Evolutionary conservation across 2,888 invertebrate genomes (phyloP).

Genomic region (Hyalella azteca): DNA sequence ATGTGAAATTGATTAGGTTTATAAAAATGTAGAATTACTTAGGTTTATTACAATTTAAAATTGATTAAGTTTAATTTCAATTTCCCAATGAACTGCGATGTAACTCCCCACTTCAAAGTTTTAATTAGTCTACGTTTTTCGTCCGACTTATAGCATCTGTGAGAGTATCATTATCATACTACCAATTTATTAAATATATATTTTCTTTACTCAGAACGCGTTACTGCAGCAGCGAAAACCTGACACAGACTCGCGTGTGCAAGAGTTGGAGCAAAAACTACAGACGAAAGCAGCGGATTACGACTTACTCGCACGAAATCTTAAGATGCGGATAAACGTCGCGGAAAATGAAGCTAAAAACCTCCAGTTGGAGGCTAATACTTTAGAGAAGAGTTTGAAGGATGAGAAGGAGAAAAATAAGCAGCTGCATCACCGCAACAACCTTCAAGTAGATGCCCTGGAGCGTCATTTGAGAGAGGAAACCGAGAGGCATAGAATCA

Average conservation of each 20-base stretch:
- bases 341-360: constrained; percentile 43
- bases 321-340: constrained; percentile 44
- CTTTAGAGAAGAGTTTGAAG: constrained; percentile 41
- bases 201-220: constrained; percentile 41
- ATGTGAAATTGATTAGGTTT: too few species aligned
- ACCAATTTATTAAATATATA: too few species aligned
- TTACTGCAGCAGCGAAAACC: constrained; percentile 30
- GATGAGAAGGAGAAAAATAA: constrained; percentile 48
- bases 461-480: constrained; percentile 50
- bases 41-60: too few species aligned
- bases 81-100: too few species aligned
- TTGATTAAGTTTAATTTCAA: too few species aligned
- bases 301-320: constrained; percentile 41
- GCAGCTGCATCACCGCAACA: constrained; percentile 39
- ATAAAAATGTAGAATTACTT: too few species aligned
- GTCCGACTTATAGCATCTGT: too few species aligned
- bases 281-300: constrained; percentile 41
- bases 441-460: constrained; percentile 41
- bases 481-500: constrained; percentile 40
- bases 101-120: too few species aligned
- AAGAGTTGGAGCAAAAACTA: constrained; percentile 47
- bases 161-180: too few species aligned
- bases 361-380: constrained; percentile 42
- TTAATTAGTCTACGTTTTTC: too few species aligned
- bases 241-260: constrained; percentile 29